Evolutionary conservation across 2,888 invertebrate species (phyloP).

Genomic region (Himalopsyche anomala): DNA sequence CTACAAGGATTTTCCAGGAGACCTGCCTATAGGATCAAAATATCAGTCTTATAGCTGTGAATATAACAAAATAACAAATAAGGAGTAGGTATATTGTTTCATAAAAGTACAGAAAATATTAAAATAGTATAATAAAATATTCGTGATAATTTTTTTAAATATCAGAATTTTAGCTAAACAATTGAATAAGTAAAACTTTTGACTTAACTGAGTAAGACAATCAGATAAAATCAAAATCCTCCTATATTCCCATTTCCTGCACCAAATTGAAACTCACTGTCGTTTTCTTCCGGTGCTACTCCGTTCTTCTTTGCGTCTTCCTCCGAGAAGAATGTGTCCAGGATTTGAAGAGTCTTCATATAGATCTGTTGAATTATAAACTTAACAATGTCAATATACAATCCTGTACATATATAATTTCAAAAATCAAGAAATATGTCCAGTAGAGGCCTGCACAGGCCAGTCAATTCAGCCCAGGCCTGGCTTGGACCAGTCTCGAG

Average conservation of each 20-base stretch:
- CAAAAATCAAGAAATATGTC: no score
- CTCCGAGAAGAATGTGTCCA: conserved; percentile 87
- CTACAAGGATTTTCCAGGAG: not conserved
- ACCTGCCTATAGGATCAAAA: not conserved
- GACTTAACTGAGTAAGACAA: not conserved
- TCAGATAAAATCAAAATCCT: conserved; percentile 67
- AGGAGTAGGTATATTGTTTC: no score
- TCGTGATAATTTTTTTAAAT: not conserved
- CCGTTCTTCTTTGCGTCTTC: conserved; percentile 71
- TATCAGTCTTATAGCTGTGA: not conserved
- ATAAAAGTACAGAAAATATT: no score
- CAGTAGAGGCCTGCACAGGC: no score
- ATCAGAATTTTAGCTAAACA: no score
- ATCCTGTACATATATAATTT: no score
- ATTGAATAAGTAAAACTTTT: no score
- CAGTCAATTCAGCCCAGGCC: no score
- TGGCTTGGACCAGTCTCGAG: no score
- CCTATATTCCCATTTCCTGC: conserved; percentile 65
- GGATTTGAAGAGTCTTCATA: conserved; percentile 85
- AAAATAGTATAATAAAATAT: not conserved
- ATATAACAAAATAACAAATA: not conserved
- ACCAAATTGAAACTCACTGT: conserved; percentile 72
- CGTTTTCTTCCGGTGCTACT: conserved; percentile 69
- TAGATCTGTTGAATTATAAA: conserved; percentile 75
- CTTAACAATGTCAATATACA: not conserved